These are phyloP conservation scores for Sinohyriopsis cumingii DNA, from an alignment of 2,888 invertebrate genomes.

Conservation along the genomic window DNA sequence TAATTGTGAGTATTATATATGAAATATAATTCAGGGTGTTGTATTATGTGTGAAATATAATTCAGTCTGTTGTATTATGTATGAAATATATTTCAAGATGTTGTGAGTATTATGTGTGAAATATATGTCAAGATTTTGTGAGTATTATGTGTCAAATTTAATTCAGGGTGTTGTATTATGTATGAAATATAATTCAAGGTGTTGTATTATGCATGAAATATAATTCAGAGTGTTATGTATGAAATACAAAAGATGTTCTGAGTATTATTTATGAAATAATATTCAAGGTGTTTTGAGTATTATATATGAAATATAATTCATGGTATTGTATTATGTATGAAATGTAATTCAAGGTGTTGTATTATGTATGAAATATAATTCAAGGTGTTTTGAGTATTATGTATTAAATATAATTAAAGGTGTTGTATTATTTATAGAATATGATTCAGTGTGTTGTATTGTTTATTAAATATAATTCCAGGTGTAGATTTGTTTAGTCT, in stretches of 20 bases:
- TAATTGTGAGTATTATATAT: constrained; percentile 47
- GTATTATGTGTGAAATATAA: constrained; percentile 6
- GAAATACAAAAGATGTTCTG: no score
- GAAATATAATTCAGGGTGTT: background rate
- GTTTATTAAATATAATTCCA: no score
- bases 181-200: no score
- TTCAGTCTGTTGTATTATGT: constrained; percentile 5
- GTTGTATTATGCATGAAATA: constrained; percentile 7
- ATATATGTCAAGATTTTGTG: constrained; percentile 34
- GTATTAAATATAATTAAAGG: no score
- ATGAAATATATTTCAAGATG: no score
- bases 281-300: constrained; percentile 40
- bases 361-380: no score
- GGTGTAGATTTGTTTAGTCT: no score
- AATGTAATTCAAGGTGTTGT: constrained; percentile 5
- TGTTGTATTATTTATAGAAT: constrained; percentile 8
- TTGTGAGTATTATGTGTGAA: constrained; percentile 41
- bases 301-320: no score
- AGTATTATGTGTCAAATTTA: constrained; percentile 10
- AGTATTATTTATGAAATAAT: constrained; percentile 10
- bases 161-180: constrained; percentile 7
- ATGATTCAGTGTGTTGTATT: constrained; percentile 6
- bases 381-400: constrained; percentile 26
- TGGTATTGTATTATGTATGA: constrained; percentile 5
- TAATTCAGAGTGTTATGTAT: constrained; percentile 17